A percentile compares a stretch with the other conserved stretches of the same genome.
Conservation (phyloP, 23 tunicate species). For the Trididemnum miniatum region DNA sequence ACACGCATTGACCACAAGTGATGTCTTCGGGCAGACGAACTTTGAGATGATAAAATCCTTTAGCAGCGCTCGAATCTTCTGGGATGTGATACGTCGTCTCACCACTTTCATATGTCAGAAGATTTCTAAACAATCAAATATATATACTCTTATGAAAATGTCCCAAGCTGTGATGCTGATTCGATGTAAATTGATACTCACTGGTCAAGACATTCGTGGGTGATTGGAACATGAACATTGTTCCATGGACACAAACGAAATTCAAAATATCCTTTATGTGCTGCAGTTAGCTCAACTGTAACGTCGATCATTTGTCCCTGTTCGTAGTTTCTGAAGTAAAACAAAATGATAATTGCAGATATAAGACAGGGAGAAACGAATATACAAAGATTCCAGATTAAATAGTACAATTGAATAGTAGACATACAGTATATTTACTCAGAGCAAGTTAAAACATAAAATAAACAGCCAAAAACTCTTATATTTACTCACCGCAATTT, state of each 20-base stretch:
- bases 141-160: too few species aligned
- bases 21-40: conserved; percentile 44
- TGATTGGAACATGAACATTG: conserved; percentile 39
- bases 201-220: conserved; percentile 60
- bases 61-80: conserved; percentile 1
- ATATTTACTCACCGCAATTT: too few species aligned
- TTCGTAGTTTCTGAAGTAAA: conserved; percentile 33
- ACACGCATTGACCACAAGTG: conserved; percentile 57
- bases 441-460: too few species aligned
- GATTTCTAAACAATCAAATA: conserved; percentile 6
- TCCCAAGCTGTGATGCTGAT: too few species aligned
- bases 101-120: conserved; percentile 10
- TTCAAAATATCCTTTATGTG: conserved; percentile 58
- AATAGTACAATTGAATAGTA: too few species aligned
- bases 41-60: conserved; percentile 4
- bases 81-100: conserved; percentile 9
- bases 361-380: too few species aligned
- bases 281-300: conserved; percentile 52
- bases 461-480: too few species aligned
- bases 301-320: conserved; percentile 40
- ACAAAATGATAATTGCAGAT: too few species aligned
- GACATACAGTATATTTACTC: too few species aligned
- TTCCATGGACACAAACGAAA: conserved; percentile 67
- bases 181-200: conserved; percentile 20
- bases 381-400: too few species aligned